phyloP scores from a whole-genome alignment of 2,797 vertebrate genomes.

The Gadopsis marmoratus region DNA sequence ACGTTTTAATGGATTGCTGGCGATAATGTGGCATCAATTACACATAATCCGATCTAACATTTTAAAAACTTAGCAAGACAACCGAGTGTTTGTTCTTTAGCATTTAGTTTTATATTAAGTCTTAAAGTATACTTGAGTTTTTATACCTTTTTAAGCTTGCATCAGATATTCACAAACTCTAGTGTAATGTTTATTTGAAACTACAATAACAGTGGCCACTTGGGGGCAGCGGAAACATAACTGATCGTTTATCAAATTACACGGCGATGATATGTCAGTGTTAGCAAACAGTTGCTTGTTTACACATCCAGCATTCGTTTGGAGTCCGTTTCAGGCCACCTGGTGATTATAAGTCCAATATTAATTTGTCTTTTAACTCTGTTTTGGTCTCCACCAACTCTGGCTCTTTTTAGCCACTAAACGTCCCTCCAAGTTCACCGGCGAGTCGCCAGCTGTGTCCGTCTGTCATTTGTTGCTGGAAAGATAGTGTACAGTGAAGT shows the following conservation, averaged over 20 bases:
- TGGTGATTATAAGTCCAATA: background rate
- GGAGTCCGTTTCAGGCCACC: background rate
- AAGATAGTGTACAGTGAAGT: background rate
- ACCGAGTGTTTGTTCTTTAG: background rate
- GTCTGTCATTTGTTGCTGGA: background rate
- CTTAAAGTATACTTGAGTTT: background rate
- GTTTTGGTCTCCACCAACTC: constrained; percentile 1
- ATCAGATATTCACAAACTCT: background rate
- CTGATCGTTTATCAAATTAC: background rate
- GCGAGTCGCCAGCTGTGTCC: background rate
- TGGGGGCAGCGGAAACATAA: background rate
- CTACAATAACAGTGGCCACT: background rate
- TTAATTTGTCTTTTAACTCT: background rate
- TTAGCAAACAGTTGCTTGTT: background rate
- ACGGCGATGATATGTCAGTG: background rate
- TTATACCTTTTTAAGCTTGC: background rate
- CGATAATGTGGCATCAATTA: constrained; percentile 3
- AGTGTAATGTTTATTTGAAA: background rate
- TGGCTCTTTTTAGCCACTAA: background rate
- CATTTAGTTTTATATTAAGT: background rate
- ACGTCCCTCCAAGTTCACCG: background rate
- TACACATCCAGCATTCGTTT: background rate
- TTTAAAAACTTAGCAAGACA: background rate
- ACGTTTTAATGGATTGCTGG: constrained; percentile 7
- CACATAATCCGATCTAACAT: background rate